These are phyloP conservation scores for Celastrina argiolus DNA, from an alignment of 2,888 invertebrate species.

Conservation along the genomic window DNA sequence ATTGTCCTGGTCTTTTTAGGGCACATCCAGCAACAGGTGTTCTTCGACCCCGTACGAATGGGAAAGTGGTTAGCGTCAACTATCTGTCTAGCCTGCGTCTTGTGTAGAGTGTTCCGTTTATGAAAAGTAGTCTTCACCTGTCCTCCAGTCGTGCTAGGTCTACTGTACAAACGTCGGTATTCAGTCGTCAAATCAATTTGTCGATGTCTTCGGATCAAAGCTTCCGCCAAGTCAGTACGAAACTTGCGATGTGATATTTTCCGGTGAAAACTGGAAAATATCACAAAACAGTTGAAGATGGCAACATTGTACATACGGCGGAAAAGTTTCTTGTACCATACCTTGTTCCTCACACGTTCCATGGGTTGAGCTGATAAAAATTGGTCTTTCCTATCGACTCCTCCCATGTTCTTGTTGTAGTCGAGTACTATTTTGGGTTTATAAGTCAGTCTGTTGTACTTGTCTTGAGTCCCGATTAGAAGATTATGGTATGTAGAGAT, in stretches of 20 bases:
- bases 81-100: not conserved
- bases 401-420: constrained; percentile 39
- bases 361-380: constrained; percentile 37
- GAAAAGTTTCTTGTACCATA: constrained; percentile 38
- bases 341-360: constrained; percentile 29
- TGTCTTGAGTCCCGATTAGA: constrained; percentile 24
- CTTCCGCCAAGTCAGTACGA: constrained; percentile 28
- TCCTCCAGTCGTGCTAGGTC: constrained; percentile 10
- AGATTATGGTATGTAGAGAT: constrained; percentile 33
- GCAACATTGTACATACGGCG: constrained; percentile 21
- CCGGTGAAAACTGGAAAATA: constrained; percentile 24
- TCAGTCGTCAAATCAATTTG: constrained; percentile 26
- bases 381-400: constrained; percentile 40
- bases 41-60: not conserved
- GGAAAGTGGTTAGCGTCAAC: not conserved
- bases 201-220: constrained; percentile 26
- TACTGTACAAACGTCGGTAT: constrained; percentile 13
- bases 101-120: not conserved
- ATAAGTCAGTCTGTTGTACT: constrained; percentile 24
- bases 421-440: constrained; percentile 33
- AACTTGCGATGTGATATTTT: constrained; percentile 32
- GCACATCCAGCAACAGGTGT: not conserved
- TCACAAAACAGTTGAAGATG: constrained; percentile 28
- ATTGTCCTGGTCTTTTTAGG: constrained; percentile 2
- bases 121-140: too few species aligned